Base-by-base conservation (phyloP, 2,888 invertebrate genomes). In the Eupeodes luniger region DNA sequence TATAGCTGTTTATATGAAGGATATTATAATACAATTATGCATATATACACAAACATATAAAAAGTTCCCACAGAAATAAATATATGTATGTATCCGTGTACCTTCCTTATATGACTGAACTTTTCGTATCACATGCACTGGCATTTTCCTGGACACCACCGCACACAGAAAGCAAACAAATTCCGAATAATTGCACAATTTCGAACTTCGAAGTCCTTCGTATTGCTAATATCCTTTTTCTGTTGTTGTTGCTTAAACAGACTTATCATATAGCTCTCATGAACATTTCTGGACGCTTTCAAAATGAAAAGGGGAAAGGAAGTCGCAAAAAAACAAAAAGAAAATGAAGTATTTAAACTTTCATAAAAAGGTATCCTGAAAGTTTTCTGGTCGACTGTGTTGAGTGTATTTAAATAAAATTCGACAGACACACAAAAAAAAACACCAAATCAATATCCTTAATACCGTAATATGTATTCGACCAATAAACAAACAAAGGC, bases 131-230 rank as follows among this genome's bases (percentile, higher is more conserved):
- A 9, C 9, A 40, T 40, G 40, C 5, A 40, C 6, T 40, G 40
- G 40, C 4, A 40, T 40, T 40, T 40, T 3, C 67, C 53, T 74
- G 79, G 40, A 53, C 74, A 44, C 11, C 40, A 40, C 36, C 36
- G 36, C 57, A 76, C 53, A 69, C 51, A 79, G 77, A 27, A 27
- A 49, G 76, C 79, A 79, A 83, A 83, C 76, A 86, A 79, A 78
- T 75, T 82, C 72, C 82, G 86, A 81, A 75, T 86, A 82, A 86
- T 79, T 86, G 82, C 78, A 82, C 82, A 79, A 75, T 82, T 81
- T 75, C 44, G 49, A 79, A 79, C 77, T 81, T 75, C 44, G 49
- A 79, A 79, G 81, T 81, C 87, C 53, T 76, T 84, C 66, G 64
- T 70, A 72, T 72, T 80, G 84, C 74, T 77, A 83, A 86, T 79